Evolutionary conservation across 2,113 vertebrate genomes (phyloP), one percentile per base, ranked within the genome.

Genomic region (Lophius piscatorius): DNA sequence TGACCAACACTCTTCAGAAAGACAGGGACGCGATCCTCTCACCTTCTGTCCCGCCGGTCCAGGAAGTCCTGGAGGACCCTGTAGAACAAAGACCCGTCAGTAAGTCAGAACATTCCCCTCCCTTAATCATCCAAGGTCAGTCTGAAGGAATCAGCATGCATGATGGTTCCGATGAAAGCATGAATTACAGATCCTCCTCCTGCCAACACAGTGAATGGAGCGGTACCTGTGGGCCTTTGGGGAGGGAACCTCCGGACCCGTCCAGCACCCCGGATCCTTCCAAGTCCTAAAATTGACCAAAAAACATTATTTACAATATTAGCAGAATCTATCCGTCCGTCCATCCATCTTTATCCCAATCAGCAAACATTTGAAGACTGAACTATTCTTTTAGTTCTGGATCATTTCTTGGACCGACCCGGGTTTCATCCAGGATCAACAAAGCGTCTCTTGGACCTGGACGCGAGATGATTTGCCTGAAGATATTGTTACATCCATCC

Each of bases 201-300:
- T 31, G 9, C 7, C 13, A 26, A 21, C 23, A 56, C 35, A 35
- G 8, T 38, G 13, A 24, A 1, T 18, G 36, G 5, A 41, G 21
- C 51, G 85, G 61, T 89, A 96, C 95, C 78, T 87, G 90, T 50
- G 89, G 77, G 4, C 74, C 72, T 41, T 39, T 81, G 22, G 90
- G 75, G 66, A 70, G 41, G 3, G 72, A 38, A 21, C 69, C 78
- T 8, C 65, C 90, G 45, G 90, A 72, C 2, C 64, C 65, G 31
- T 45, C 35, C 42, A 68, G 34, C 28, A 31, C 70, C 13, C 92
- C 94, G n/a, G 94, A 97, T 34, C 92, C 94, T 84, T 98, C 95
- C n/a, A 88, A 74, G 59, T 98, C 95, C 96, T 98, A 26, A 42
- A 66, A n/a, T n/a, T n/a, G n/a, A n/a, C n/a, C n/a, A n/a, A n/a